phyloP scores from a whole-genome alignment of 2,113 vertebrate species.

The Ornithorhynchus anatinus region DNA sequence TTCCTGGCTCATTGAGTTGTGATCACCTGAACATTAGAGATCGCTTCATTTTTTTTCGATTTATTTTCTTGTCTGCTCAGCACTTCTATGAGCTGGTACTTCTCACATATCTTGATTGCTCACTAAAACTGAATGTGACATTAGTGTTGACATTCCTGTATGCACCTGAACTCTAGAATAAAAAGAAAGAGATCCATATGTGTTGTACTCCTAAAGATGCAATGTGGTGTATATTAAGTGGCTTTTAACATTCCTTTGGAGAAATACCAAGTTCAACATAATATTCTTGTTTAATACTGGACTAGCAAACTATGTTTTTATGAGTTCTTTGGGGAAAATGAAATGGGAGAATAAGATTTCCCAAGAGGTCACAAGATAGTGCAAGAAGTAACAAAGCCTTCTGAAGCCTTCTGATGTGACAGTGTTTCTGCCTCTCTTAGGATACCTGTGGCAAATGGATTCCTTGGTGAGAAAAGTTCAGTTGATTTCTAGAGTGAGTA shows the following conservation, averaged over 20 bases:
- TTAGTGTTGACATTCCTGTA: background rate
- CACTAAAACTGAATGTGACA: background rate
- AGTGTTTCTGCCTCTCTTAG: background rate
- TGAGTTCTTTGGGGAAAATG: background rate
- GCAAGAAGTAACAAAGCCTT: background rate
- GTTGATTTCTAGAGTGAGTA: slow-evolving; percentile 6
- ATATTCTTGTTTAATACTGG: background rate
- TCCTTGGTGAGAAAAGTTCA: background rate
- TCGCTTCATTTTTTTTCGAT: background rate
- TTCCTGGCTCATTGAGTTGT: background rate
- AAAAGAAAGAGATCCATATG: too few relatives aligned
- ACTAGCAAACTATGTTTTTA: background rate
- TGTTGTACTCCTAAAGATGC: background rate
- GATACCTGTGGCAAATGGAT: background rate
- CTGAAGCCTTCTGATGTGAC: background rate
- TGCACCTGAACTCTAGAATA: background rate
- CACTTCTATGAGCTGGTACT: background rate
- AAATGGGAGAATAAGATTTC: background rate
- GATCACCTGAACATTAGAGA: background rate
- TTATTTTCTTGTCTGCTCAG: background rate
- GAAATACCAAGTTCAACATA: too few relatives aligned
- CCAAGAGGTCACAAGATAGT: background rate
- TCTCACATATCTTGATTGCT: background rate
- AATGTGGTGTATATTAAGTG: background rate
- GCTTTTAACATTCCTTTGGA: too few relatives aligned